Base-by-base conservation (phyloP, 2,888 invertebrate species). In the Tineola bisselliella region DNA sequence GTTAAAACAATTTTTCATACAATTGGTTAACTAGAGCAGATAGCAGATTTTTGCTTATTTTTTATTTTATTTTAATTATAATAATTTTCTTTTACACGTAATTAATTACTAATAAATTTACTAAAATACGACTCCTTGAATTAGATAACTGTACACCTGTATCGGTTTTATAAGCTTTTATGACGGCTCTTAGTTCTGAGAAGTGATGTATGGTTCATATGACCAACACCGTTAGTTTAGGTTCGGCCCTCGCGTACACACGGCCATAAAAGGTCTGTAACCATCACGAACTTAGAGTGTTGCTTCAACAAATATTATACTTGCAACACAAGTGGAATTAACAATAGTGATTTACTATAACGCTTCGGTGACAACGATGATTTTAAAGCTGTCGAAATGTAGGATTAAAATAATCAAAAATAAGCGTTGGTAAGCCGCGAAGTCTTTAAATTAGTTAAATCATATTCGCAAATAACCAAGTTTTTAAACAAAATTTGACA, bases 231-330 rank as follows among this genome's bases (percentile, higher is more conserved):
- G 48, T 48, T 48, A 48, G 15, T 13, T 48, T 48, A 17, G 48
- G 48, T 48, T 17, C 13, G 56, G 56, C 56, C 56, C 56, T 25
- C 6, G 25, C 2, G 25, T 25, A 56, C 56, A 30, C n/a, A 25
- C 56, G 30, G 25, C 56, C 30, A 56, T 56, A 56, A 56, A 56
- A 56, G 56, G 56, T 13, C 4, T 25, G 56, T 56, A 56, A 56
- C 30, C 56, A 56, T 56, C 30, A 56, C 56, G 56, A 56, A 56
- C 19, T 30, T 56, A 17, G 56, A 5, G 25, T 56, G 19, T 56
- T 56, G 56, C 56, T 56, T 56, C 25, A 56, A 56, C 56, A 56
- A 56, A 56, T 19, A 25, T 56, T 56, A 19, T n/a, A n/a, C n/a
- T 6, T 10, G 25, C 25, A 25, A 25, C 25, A 25, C 25, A 25